phyloP scores from a whole-genome alignment of 2,113 vertebrate genomes.

The Xiphophorus hellerii region DNA sequence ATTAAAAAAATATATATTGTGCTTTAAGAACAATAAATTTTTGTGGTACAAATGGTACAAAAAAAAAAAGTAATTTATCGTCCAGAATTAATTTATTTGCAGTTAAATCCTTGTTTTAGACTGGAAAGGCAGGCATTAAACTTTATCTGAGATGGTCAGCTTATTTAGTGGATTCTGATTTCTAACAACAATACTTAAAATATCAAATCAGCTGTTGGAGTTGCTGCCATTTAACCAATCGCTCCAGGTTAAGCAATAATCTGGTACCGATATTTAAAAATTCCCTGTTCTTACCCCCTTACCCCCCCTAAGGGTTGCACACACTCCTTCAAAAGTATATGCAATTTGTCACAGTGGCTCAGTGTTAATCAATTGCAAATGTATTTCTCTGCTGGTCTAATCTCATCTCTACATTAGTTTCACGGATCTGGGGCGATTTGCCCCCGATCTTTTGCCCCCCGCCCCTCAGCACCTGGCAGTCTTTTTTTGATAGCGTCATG shows the following conservation, averaged over 20 bases:
- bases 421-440: slow-evolving; percentile 67
- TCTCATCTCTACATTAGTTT: slow-evolving; percentile 78
- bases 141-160: slow-evolving; percentile 24
- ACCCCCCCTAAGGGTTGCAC: slow-evolving; percentile 35
- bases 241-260: slow-evolving; percentile 31
- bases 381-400: slow-evolving; percentile 72
- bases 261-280: slow-evolving; percentile 18
- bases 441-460: slow-evolving; percentile 9
- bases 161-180: neutral
- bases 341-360: slow-evolving; percentile 74
- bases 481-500: slow-evolving; percentile 71
- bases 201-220: neutral
- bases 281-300: neutral
- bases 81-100: too few species aligned
- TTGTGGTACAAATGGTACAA: too few species aligned
- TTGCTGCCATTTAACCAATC: slow-evolving; percentile 16
- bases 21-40: too few species aligned
- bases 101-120: slow-evolving; percentile 54
- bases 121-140: slow-evolving; percentile 32
- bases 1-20: too few species aligned
- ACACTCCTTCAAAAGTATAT: slow-evolving; percentile 63
- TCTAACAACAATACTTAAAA: neutral
- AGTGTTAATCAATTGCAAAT: slow-evolving; percentile 76
- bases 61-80: too few species aligned
- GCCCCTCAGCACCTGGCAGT: slow-evolving; percentile 67